phyloP scores from a whole-genome alignment of 2,888 invertebrate species.

The Megamerina dolium region DNA sequence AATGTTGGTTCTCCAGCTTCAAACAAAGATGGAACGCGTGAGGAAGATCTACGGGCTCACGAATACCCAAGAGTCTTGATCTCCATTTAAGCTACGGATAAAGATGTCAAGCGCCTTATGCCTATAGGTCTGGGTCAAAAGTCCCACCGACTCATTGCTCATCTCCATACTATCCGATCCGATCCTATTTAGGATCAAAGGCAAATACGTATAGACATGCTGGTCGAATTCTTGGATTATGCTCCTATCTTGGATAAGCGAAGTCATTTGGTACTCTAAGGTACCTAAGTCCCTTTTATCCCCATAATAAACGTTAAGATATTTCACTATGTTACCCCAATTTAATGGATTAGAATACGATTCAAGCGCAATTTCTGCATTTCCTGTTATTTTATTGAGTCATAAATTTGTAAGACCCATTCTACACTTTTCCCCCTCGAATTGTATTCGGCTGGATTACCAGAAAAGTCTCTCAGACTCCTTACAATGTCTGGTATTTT shows the following conservation, averaged over 20 bases:
- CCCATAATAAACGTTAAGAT: constrained; percentile 14
- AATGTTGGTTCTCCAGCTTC: no score
- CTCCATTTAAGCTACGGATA: constrained; percentile 7
- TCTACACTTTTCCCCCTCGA: constrained; percentile 13
- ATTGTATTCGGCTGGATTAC: no score
- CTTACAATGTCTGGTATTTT: no score
- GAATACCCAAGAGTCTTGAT: constrained; percentile 7
- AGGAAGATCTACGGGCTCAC: constrained; percentile 3
- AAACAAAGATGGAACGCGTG: no score
- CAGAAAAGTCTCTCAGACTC: constrained; percentile 3
- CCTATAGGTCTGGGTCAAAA: constrained; percentile 5
- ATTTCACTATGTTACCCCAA: constrained; percentile 1
- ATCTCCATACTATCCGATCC: constrained; percentile 8
- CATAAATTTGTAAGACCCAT: constrained; percentile 8
- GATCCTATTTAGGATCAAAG: constrained; percentile 6
- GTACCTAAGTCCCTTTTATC: constrained; percentile 16
- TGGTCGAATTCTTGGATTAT: constrained; percentile 16
- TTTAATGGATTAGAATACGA: constrained; percentile 5
- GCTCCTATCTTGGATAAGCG: constrained; percentile 9
- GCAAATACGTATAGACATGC: constrained; percentile 6
- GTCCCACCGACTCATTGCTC: neutral
- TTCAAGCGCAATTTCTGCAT: constrained; percentile 7
- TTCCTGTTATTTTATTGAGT: constrained; percentile 1
- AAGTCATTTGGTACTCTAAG: constrained; percentile 15
- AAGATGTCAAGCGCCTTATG: constrained; percentile 9